Percentiles rank a stretch among this genome's conserved stretches.
These are phyloP conservation scores for Chionoecetes opilio DNA, from an alignment of 1,140 invertebrate genomes.

Conservation along the genomic window DNA sequence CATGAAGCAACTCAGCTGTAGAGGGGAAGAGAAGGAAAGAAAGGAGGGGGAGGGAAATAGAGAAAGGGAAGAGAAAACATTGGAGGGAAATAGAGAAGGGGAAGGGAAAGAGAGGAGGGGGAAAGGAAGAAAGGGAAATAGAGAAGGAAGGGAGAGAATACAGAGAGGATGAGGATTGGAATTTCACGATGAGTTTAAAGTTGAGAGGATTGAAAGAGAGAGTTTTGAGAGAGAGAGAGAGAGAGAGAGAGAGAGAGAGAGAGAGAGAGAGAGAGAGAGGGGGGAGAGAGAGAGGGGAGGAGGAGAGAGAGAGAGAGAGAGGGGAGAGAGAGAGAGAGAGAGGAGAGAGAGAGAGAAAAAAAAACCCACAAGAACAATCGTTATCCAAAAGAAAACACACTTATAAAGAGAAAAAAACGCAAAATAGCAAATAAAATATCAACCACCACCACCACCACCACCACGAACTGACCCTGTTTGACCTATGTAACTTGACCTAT, in stretches of 20 bases:
- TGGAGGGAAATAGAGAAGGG: not conserved
- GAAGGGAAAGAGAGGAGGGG: not conserved
- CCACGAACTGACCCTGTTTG: not conserved
- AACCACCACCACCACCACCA: not conserved
- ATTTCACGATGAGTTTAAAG: too few relatives aligned
- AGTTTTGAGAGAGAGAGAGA: not conserved
- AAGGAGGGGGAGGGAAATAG: not conserved
- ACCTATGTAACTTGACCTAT: not conserved
- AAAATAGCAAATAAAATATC: not conserved
- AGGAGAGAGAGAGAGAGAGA: not conserved
- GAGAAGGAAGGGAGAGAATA: not conserved
- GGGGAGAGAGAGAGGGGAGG: not conserved
- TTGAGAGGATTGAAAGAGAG: not conserved
- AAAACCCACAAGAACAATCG: not conserved
- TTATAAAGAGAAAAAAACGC: not conserved
- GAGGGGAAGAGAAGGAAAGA: not conserved
- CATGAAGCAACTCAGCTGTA: conserved; percentile 58
- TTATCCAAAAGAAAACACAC: too few relatives aligned
- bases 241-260: not conserved
- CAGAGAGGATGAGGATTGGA: not conserved
- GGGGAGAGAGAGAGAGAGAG: not conserved
- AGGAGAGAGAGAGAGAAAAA: not conserved
- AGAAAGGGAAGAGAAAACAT: not conserved
- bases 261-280: not conserved
- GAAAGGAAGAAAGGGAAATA: not conserved